Evolutionary conservation across 2,797 vertebrate species (phyloP).

Genomic region (Rhabdomys pumilio): DNA sequence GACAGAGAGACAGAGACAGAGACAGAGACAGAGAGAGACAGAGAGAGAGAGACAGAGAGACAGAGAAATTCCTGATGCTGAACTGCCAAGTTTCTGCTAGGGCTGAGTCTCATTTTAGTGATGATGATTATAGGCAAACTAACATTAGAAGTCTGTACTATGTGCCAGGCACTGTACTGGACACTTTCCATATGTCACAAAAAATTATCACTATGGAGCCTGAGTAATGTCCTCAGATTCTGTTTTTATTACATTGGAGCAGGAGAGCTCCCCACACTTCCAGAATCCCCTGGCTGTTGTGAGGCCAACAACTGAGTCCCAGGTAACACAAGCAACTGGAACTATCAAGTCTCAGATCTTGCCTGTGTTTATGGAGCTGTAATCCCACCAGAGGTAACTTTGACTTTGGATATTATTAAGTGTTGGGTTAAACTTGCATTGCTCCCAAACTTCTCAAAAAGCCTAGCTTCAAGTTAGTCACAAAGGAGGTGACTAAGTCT

Average conservation of each 20-base stretch:
- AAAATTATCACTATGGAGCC: not conserved
- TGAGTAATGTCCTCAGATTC: conserved; percentile 1
- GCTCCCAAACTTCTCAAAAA: not conserved
- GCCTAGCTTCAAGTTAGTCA: conserved; percentile 25
- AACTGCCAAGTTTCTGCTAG: conserved; percentile 44
- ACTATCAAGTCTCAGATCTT: conserved; percentile 47
- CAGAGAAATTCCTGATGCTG: not conserved
- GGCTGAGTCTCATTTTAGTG: conserved; percentile 56
- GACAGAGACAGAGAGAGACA: not conserved
- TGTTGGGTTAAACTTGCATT: not conserved
- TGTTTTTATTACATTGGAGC: conserved; percentile 25
- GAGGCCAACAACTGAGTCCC: conserved; percentile 35
- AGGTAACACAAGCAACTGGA: conserved; percentile 4
- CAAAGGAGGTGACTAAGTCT: conserved; percentile 21
- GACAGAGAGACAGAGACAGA: not conserved
- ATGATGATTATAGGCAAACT: conserved; percentile 43
- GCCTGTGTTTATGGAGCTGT: conserved; percentile 56
- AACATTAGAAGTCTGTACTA: not conserved
- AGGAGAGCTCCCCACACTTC: not conserved
- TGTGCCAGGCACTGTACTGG: not conserved
- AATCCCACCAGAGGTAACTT: not conserved
- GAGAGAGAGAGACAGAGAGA: not conserved
- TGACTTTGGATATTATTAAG: not conserved
- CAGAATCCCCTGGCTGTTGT: conserved; percentile 10
- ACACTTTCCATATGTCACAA: conserved; percentile 11